Conservation (phyloP, 2,797 vertebrate species). For the Anableps anableps region DNA sequence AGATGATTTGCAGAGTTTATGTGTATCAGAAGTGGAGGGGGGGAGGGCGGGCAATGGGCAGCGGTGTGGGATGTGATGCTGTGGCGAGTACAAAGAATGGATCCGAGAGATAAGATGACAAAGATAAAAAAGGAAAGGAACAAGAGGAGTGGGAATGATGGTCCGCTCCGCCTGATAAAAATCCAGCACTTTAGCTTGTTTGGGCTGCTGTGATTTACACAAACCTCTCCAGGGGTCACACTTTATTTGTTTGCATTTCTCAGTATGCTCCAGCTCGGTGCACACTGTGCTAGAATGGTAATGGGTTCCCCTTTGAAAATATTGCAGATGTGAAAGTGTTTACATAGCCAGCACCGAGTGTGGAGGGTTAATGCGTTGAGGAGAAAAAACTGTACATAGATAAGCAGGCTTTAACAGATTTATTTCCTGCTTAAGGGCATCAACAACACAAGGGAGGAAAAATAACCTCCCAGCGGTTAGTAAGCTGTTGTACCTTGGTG, state of each 20-base stretch:
- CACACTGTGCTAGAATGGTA: neutral
- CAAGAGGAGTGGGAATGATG: slow-evolving; percentile 31
- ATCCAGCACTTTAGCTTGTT: slow-evolving; percentile 28
- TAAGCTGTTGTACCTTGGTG: neutral
- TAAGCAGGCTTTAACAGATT: neutral
- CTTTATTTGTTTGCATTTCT: slow-evolving; percentile 35
- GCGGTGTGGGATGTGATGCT: slow-evolving; percentile 3
- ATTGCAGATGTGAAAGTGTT: slow-evolving; percentile 11
- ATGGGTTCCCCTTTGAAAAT: slow-evolving; percentile 7
- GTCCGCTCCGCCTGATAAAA: slow-evolving; percentile 33
- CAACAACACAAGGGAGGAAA: neutral
- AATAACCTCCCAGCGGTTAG: neutral
- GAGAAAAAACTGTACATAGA: neutral
- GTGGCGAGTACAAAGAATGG: slow-evolving; percentile 15
- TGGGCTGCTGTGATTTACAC: slow-evolving; percentile 18
- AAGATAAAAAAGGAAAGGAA: slow-evolving; percentile 16
- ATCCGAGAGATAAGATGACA: slow-evolving; percentile 39
- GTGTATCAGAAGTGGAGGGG: slow-evolving; percentile 2
- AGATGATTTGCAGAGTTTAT: slow-evolving; percentile 32
- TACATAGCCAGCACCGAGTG: neutral
- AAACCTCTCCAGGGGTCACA: slow-evolving; percentile 21
- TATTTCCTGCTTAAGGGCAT: neutral
- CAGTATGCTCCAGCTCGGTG: slow-evolving; percentile 18
- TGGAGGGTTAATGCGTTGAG: neutral
- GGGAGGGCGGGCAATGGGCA: neutral